These are phyloP conservation scores for Mercenaria mercenaria DNA, from an alignment of 1,140 invertebrate species.

Conservation along the genomic window DNA sequence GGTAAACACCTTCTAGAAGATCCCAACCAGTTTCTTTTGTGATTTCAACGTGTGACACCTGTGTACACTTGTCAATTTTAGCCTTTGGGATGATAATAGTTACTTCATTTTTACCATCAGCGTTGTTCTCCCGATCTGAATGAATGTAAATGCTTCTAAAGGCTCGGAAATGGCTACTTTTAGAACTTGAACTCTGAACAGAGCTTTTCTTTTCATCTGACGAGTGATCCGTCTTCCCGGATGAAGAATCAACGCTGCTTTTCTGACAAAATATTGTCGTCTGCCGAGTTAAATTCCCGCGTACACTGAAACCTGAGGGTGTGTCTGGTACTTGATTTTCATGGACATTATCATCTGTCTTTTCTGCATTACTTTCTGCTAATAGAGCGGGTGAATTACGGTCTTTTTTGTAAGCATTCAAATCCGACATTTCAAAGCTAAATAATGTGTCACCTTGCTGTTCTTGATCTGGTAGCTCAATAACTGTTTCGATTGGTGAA, in stretches of 20 bases:
- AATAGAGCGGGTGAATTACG: neutral
- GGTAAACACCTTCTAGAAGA: constrained; percentile 20
- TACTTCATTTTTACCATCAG: neutral
- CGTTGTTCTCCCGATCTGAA: neutral
- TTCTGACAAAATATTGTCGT: constrained; percentile 17
- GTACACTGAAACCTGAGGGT: neutral
- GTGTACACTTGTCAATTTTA: constrained; percentile 53
- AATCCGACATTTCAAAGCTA: neutral
- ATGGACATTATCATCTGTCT: neutral
- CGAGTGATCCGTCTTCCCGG: constrained; percentile 14
- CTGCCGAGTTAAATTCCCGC: constrained; percentile 24
- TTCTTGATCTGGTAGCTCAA: neutral
- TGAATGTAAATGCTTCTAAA: constrained; percentile 32
- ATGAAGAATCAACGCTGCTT: constrained; percentile 26
- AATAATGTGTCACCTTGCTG: neutral
- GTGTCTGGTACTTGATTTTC: neutral
- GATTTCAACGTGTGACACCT: constrained; percentile 40
- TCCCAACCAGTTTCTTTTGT: constrained; percentile 52
- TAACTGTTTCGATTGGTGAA: neutral
- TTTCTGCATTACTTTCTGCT: neutral
- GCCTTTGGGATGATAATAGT: constrained; percentile 44
- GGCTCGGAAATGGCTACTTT: neutral
- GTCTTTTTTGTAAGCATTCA: neutral
- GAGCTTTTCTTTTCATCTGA: neutral
- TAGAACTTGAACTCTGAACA: neutral